Conservation (phyloP, 1,140 invertebrate species). For the Matsumurasca onukii region DNA sequence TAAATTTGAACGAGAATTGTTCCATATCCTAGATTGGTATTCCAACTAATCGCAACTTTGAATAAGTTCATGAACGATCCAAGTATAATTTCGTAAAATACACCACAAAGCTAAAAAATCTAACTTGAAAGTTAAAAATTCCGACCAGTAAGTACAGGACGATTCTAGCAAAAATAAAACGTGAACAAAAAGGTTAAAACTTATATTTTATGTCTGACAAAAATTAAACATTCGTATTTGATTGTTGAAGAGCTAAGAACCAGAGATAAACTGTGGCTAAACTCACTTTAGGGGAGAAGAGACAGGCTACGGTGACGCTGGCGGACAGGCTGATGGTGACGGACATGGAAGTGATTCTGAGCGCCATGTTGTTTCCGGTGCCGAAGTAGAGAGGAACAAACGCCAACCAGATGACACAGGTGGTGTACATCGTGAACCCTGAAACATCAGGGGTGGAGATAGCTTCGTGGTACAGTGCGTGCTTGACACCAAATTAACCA, state of each 20-base stretch:
- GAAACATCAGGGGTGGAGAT: no score
- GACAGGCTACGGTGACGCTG: slow-evolving; percentile 71
- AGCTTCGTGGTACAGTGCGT: no score
- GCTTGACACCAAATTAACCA: no score
- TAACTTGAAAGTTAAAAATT: no score
- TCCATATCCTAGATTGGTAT: no score
- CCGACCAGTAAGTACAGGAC: neutral
- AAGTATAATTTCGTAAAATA: no score
- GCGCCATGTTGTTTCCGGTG: slow-evolving; percentile 65
- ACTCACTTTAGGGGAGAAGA: slow-evolving; percentile 79
- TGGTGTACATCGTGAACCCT: slow-evolving; percentile 76
- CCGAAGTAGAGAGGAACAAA: slow-evolving; percentile 73
- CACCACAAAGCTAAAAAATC: no score
- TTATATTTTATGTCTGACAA: no score
- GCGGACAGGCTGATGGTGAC: slow-evolving; percentile 79
- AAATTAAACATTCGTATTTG: no score
- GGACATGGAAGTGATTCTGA: slow-evolving; percentile 75
- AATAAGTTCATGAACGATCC: no score
- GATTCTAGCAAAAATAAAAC: neutral
- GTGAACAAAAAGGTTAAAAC: neutral
- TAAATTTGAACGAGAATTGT: no score
- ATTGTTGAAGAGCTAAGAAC: neutral
- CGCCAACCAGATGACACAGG: slow-evolving; percentile 72
- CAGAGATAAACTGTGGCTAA: neutral
- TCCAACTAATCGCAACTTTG: no score